Evolutionary conservation across 2,797 vertebrate genomes (phyloP).

Genomic region (Anabacerthia variegaticeps): DNA sequence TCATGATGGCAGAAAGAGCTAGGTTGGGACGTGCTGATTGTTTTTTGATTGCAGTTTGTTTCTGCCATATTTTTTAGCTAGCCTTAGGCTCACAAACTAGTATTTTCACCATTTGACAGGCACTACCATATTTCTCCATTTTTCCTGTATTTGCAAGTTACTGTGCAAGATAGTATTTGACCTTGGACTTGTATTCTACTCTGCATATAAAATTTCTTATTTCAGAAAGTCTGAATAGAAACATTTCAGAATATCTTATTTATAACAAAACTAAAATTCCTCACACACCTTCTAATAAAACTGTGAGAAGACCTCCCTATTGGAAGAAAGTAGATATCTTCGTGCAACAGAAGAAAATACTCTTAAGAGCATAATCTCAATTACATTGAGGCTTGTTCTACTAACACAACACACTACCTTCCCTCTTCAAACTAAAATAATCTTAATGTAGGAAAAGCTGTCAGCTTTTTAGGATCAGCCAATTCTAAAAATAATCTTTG

Average conservation of each 20-base stretch:
- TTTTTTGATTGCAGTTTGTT: background rate
- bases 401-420: background rate
- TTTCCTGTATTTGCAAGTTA: background rate
- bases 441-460: background rate
- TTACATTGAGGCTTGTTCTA: background rate
- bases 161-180: background rate
- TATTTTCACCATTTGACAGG: background rate
- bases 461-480: background rate
- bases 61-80: background rate
- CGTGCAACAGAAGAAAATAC: background rate
- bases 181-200: background rate
- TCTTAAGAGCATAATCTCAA: background rate
- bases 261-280: background rate
- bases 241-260: background rate
- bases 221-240: background rate
- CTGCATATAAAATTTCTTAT: background rate
- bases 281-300: background rate
- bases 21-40: background rate
- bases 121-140: background rate
- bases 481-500: conserved; percentile 5
- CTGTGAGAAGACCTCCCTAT: background rate
- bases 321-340: background rate
- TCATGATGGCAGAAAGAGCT: background rate
- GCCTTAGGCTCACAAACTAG: background rate
- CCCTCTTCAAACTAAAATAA: background rate